Evolutionary conservation across 2,888 invertebrate genomes (phyloP).

Genomic region (Nasonia oneida): DNA sequence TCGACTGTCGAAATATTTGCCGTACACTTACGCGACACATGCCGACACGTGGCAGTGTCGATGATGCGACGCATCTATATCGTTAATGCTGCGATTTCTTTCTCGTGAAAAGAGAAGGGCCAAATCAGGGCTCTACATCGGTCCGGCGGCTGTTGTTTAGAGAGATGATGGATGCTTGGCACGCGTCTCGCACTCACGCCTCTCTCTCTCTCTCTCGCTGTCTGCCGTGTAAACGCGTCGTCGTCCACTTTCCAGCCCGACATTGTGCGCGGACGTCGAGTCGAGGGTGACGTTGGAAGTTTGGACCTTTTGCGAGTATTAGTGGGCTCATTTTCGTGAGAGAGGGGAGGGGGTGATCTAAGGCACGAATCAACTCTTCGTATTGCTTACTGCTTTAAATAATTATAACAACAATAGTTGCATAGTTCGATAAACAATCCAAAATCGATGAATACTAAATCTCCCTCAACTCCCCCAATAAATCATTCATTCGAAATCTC

Average conservation of each 20-base stretch:
- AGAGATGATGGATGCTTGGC: conserved; percentile 78
- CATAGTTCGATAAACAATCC: too few species aligned
- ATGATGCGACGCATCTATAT: conserved; percentile 49
- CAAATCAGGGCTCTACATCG: conserved; percentile 54
- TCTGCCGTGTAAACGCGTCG: conserved; percentile 20
- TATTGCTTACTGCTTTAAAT: too few species aligned
- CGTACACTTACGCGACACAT: conserved; percentile 25
- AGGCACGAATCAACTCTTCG: too few species aligned
- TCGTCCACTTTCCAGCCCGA: not conserved
- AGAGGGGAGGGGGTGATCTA: not conserved
- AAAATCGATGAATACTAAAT: not conserved
- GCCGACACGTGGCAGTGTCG: conserved; percentile 63
- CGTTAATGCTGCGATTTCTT: conserved; percentile 43
- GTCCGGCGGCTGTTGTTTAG: conserved; percentile 67
- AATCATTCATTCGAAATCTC: not conserved
- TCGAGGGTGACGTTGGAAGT: not conserved
- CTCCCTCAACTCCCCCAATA: not conserved
- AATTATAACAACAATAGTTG: too few species aligned
- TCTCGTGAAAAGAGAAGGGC: conserved; percentile 42
- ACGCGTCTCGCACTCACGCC: conserved; percentile 76
- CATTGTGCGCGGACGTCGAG: conserved; percentile 2
- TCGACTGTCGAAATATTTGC: conserved; percentile 67
- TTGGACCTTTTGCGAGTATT: not conserved
- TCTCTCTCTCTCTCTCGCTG: not conserved
- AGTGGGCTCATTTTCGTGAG: not conserved